Evolutionary conservation across 2,888 invertebrate species (phyloP), one percentile per base, ranked within the genome.

Genomic region (Tetragonula carbonaria): DNA sequence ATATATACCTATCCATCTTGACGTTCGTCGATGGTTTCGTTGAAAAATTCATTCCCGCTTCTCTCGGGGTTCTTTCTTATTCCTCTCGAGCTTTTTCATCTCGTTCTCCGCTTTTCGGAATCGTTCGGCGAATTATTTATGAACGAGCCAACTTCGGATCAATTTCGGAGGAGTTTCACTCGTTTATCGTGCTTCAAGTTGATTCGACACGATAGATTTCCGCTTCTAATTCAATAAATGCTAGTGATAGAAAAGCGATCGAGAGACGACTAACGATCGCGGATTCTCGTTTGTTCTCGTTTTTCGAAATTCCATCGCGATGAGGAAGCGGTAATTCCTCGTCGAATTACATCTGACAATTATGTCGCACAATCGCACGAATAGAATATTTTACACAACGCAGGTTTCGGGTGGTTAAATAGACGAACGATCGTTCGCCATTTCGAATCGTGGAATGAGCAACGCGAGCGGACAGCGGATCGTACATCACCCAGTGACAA

Each of bases 401-500:
- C n/a, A 13, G 23, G 13, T n/a, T 59, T 5, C 57, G 2, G n/a
- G 14, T n/a, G 14, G 84, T 74, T 65, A 66, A 72, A 67, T 66
- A 79, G 78, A 76, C 73, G 80, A 79, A 88, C 83, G 74, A 90
- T 90, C 90, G 89, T 90, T 91, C 88, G 86, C 86, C 86, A 87
- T 83, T 80, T 78, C 82, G 67, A 71, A 8, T 1, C 11, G 1
- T 68, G 72, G 77, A 74, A 57, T 80, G 78, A 78, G 76, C 79
- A 81, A 66, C 45, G 76, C 82, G 75, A 74, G 71, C 72, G 84
- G 84, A 80, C 83, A 65, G 21, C 51, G 70, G 82, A 82, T 91
- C 91, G 87, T 91, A 86, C 87, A 91, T 91, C 91, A 91, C 77
- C 67, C 73, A 65, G 78, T 83, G 91, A 91, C 91, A 88, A 91